These are phyloP conservation scores for Parasteatoda tepidariorum DNA, from an alignment of 1,140 invertebrate genomes.

Conservation along the genomic window DNA sequence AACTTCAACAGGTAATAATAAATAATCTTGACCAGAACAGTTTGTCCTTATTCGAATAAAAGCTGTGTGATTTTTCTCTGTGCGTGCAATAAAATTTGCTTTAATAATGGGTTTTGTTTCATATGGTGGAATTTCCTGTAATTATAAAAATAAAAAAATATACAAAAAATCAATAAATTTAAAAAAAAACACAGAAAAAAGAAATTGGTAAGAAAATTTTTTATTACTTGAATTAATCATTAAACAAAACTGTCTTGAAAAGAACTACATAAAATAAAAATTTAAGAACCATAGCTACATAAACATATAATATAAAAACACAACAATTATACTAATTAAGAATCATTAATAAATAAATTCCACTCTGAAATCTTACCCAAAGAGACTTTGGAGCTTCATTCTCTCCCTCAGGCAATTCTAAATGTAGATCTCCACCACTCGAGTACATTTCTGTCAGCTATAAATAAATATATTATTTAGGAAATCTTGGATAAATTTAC, in stretches of 20 bases:
- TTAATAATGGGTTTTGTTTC: slow-evolving; percentile 89
- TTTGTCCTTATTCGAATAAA: slow-evolving; percentile 84
- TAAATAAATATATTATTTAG: slow-evolving; percentile 4
- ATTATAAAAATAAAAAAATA: slow-evolving; percentile 9
- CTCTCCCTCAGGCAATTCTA: slow-evolving; percentile 87
- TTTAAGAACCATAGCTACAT: no score
- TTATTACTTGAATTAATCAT: neutral
- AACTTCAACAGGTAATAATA: slow-evolving; percentile 87
- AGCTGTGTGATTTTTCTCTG: slow-evolving; percentile 83
- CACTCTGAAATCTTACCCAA: slow-evolving; percentile 81
- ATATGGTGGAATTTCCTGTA: slow-evolving; percentile 84
- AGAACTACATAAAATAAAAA: no score
- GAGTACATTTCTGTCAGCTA: slow-evolving; percentile 90
- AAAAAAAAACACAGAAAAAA: neutral
- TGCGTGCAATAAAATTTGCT: slow-evolving; percentile 82
- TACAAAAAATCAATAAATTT: neutral
- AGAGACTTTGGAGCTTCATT: slow-evolving; percentile 81
- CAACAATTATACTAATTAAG: no score
- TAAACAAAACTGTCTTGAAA: no score
- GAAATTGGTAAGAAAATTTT: neutral
- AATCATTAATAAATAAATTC: no score
- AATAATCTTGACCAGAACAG: slow-evolving; percentile 73
- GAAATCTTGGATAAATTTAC: neutral
- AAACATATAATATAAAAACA: no score
- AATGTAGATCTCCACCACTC: slow-evolving; percentile 89